Conservation (phyloP, 2,797 vertebrate species). For the Strix occidentalis region DNA sequence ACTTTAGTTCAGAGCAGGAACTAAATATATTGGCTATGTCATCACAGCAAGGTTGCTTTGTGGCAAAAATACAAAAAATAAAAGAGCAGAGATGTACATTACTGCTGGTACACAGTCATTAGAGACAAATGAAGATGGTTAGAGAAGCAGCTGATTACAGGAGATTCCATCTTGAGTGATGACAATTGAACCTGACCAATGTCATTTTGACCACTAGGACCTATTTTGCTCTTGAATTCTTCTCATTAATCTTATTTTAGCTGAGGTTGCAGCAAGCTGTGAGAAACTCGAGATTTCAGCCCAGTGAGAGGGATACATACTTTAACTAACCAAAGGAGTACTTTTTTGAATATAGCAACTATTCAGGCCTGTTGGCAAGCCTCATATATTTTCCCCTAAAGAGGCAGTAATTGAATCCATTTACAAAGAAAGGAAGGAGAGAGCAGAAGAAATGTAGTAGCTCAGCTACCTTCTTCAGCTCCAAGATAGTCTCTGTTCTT, state of each 20-base stretch:
- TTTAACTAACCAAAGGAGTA: neutral
- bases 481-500: neutral
- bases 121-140: neutral
- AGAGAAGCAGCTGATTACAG: neutral
- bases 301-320: neutral
- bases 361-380: neutral
- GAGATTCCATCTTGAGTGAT: neutral
- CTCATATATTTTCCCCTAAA: fast-evolving
- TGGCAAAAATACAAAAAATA: conserved; percentile 1
- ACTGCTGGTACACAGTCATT: neutral
- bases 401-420: neutral
- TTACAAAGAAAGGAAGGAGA: neutral
- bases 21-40: neutral
- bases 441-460: neutral
- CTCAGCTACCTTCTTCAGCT: neutral
- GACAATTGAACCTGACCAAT: neutral
- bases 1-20: neutral
- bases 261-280: neutral
- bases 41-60: conserved; percentile 7
- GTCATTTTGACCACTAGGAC: neutral
- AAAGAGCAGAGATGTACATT: neutral
- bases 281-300: neutral
- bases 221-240: neutral
- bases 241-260: neutral
- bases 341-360: neutral